Percentiles rank a stretch among this genome's conserved stretches.
Evolutionary conservation across 2,797 vertebrate species (phyloP).

Genomic region (Chrosomus eos): DNA sequence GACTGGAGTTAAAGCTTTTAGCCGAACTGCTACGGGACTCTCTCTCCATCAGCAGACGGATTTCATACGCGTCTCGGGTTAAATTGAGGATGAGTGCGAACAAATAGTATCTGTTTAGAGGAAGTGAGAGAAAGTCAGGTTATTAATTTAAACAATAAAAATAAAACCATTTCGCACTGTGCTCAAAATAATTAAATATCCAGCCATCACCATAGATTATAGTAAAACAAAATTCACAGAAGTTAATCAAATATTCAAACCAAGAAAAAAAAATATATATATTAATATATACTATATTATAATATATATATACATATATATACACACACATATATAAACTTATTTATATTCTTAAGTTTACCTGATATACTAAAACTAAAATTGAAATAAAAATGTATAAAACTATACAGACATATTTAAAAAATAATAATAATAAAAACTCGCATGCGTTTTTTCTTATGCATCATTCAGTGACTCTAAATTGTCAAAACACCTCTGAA

Average conservation of each 20-base stretch:
- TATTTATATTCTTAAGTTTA: too few relatives aligned
- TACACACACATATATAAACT: too few relatives aligned
- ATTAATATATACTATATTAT: too few relatives aligned
- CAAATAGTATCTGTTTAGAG: slow-evolving; percentile 85
- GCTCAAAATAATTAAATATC: not conserved
- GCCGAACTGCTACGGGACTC: slow-evolving; percentile 66
- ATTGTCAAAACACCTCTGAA: too few relatives aligned
- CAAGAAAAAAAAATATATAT: too few relatives aligned
- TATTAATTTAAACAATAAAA: not conserved
- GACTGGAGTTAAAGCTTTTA: slow-evolving; percentile 8
- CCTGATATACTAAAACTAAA: too few relatives aligned
- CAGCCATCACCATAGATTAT: not conserved
- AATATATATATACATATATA: too few relatives aligned
- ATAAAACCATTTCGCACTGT: not conserved
- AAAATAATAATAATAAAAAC: too few relatives aligned
- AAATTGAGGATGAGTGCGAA: slow-evolving; percentile 91
- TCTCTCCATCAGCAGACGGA: slow-evolving; percentile 82
- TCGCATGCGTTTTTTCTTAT: too few relatives aligned
- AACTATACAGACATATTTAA: too few relatives aligned
- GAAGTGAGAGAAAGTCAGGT: not conserved
- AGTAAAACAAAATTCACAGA: not conserved
- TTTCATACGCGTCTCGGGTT: slow-evolving; percentile 88
- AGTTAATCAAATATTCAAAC: not conserved
- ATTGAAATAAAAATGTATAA: too few relatives aligned
- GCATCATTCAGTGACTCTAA: too few relatives aligned